Conservation (phyloP, 2,113 vertebrate species). For the Calidris pugnax region DNA sequence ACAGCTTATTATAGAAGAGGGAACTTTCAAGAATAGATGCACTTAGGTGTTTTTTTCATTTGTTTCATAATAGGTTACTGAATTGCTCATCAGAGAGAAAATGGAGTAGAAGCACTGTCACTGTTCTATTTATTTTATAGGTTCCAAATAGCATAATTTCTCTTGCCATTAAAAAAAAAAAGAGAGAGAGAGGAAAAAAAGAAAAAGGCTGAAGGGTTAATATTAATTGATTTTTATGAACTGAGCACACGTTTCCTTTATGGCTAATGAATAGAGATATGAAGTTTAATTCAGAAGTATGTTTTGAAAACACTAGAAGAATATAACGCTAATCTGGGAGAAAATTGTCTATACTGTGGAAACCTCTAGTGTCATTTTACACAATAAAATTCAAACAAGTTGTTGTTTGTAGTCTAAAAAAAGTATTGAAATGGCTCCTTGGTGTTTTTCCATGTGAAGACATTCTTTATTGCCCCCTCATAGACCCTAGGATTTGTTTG, state of each 20-base stretch:
- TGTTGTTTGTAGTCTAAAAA: not conserved
- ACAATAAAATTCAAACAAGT: not conserved
- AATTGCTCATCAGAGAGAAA: not conserved
- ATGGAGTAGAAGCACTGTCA: not conserved
- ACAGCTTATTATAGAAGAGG: not conserved
- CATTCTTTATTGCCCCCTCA: not conserved
- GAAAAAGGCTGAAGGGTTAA: not conserved
- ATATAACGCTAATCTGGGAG: not conserved
- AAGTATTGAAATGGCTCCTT: not conserved
- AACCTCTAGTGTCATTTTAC: not conserved
- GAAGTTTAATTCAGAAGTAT: not conserved
- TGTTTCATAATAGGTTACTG: not conserved
- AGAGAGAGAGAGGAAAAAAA: too few relatives aligned
- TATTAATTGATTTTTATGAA: not conserved
- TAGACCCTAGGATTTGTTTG: not conserved
- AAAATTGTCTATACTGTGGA: not conserved
- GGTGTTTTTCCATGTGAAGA: not conserved
- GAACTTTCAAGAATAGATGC: not conserved
- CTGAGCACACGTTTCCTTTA: not conserved
- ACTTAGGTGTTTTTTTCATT: not conserved
- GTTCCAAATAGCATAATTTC: not conserved
- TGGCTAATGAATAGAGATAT: not conserved
- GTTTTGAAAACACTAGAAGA: not conserved
- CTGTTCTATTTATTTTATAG: not conserved
- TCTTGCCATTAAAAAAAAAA: not conserved